Evolutionary conservation across 2,113 vertebrate genomes (phyloP).

Genomic region (Synchiropus splendidus): DNA sequence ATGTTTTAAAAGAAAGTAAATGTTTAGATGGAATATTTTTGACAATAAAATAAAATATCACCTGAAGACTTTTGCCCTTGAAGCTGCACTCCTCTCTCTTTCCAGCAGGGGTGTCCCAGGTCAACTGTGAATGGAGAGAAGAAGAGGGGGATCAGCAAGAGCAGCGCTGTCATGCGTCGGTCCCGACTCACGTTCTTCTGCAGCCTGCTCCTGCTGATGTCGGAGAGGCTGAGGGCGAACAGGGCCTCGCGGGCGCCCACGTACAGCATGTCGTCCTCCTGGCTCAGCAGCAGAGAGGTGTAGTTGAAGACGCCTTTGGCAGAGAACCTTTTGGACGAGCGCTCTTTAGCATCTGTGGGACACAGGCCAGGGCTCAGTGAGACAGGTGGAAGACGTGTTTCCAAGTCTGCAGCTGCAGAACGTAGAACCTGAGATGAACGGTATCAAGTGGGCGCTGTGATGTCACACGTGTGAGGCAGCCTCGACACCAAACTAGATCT

Average conservation of each 20-base stretch:
- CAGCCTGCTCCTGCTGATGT: constrained; percentile 63
- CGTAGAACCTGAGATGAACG: too few species aligned
- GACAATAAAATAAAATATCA: constrained; percentile 60
- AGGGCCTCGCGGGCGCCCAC: constrained; percentile 82
- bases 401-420: too few species aligned
- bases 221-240: constrained; percentile 74
- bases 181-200: constrained; percentile 69
- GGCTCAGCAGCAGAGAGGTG: constrained; percentile 81
- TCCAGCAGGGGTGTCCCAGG: constrained; percentile 77
- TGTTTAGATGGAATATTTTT: too few species aligned
- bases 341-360: constrained; percentile 64
- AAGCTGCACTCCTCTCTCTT: constrained; percentile 89
- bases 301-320: constrained; percentile 75
- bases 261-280: constrained; percentile 75
- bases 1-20: too few species aligned
- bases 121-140: too few species aligned
- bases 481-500: too few species aligned
- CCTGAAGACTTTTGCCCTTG: constrained; percentile 91
- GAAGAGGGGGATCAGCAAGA: too few species aligned
- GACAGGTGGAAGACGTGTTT: too few species aligned
- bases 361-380: not conserved
- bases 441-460: too few species aligned
- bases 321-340: constrained; percentile 71
- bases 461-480: too few species aligned
- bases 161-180: too few species aligned